Evolutionary conservation across 2,113 vertebrate genomes (phyloP).

Genomic region (Grantiella picta): DNA sequence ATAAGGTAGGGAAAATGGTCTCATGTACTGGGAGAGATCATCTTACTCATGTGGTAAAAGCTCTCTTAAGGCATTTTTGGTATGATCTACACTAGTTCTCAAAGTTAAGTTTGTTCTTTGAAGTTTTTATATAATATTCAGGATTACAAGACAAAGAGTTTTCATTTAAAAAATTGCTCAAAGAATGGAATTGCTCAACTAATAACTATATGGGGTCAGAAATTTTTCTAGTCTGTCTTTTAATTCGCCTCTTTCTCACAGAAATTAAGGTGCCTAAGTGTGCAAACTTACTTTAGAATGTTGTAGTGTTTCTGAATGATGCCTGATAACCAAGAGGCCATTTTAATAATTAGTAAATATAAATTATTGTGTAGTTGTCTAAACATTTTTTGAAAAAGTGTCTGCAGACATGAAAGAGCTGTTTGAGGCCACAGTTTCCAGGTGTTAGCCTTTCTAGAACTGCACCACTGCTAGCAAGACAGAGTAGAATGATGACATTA

Average conservation of each 20-base stretch:
- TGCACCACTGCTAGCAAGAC: not conserved
- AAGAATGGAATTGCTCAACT: not conserved
- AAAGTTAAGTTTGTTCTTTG: not conserved
- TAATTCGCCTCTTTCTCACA: not conserved
- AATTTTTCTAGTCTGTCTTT: not conserved
- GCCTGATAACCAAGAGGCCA: not conserved
- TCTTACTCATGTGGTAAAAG: not conserved
- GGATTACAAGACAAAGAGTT: not conserved
- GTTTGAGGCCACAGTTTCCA: not conserved
- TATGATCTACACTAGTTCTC: not conserved
- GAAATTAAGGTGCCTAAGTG: not conserved
- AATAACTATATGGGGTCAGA: not conserved
- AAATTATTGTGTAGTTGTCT: not conserved
- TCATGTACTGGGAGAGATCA: not conserved
- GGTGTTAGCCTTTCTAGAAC: not conserved
- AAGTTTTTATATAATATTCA: not conserved
- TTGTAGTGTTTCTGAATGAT: not conserved
- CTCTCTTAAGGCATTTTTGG: not conserved
- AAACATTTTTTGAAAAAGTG: not conserved
- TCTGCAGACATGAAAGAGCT: not conserved
- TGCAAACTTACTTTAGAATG: not conserved
- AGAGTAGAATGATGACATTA: not conserved
- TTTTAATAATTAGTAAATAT: not conserved
- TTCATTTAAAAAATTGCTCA: not conserved
- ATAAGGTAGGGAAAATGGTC: not conserved